Base-by-base conservation (phyloP, 2,113 vertebrate genomes). In the Ptychochromis oligacanthus region DNA sequence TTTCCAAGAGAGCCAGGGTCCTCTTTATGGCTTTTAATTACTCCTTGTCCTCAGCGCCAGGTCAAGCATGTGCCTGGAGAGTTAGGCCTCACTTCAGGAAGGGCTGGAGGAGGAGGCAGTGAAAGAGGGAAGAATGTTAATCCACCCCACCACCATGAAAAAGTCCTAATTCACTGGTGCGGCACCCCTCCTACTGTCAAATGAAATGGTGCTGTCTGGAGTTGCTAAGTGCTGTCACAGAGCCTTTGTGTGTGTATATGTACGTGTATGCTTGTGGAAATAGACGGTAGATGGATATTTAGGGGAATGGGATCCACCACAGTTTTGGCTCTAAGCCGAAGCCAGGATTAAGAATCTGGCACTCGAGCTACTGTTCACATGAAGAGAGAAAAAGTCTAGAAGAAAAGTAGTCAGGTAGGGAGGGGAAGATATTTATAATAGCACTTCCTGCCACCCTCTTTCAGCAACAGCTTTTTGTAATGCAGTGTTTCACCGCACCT, bases 121-220 rank as follows among this genome's bases (percentile, higher is more conserved):
- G 81, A 86, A 89, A 86, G 74, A 88, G 61, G 43, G 82, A 94
- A 91, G 94, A 95, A 95, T 95, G 94, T 95, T 95, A 95, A 95
- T 94, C 94, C 80, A 82, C 86, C 70, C 55, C 61, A 58, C 36
- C 49, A n/a, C 43, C 79, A 87, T 85, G 84, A 87, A 92, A 92
- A 90, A 58, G 74, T 91, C 83, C 85, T 87, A 88, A 91, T 90
- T 93, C 90, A 82, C 31, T 77, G 76, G 86, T 84, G 54, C 64
- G 49, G 83, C 87, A 88, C 89, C 83, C 89, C 86, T 87, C 86
- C 88, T 89, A 80, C 86, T 92, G 91, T 93, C 91, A 92, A 79
- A 90, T 75, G 84, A 91, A 91, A 88, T 83, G 84, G 78, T 90
- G 82, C 75, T 24, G 86, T 89, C 87, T 91, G 80, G 78, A 89